phyloP scores from a whole-genome alignment of 2,888 invertebrate genomes.

The Hipparchia semele region DNA sequence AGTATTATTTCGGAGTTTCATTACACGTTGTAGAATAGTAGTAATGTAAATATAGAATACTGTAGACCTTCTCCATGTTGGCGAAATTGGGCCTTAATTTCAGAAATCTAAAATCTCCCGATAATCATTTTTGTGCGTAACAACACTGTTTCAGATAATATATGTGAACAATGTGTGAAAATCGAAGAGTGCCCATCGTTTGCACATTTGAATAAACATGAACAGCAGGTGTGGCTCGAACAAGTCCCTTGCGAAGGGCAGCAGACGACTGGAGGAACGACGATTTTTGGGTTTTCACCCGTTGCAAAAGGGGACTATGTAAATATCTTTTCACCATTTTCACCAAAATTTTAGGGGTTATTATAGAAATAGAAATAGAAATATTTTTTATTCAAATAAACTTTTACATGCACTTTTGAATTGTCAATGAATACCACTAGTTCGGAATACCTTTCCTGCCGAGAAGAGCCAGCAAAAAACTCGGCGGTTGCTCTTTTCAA shows the following conservation, averaged over 20 bases:
- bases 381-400: too few species aligned
- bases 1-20: too few species aligned
- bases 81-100: neutral
- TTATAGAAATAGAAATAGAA: too few species aligned
- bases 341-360: neutral
- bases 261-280: slow-evolving; percentile 30
- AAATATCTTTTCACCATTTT: slow-evolving; percentile 34
- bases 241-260: slow-evolving; percentile 52
- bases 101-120: neutral
- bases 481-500: too few species aligned
- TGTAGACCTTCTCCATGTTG: too few species aligned
- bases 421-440: too few species aligned
- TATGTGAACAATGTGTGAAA: slow-evolving; percentile 59
- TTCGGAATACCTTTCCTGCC: too few species aligned
- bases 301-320: slow-evolving; percentile 58
- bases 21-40: too few species aligned
- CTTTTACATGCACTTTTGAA: too few species aligned
- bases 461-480: too few species aligned
- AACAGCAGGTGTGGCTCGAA: slow-evolving; percentile 47
- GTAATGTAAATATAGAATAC: too few species aligned
- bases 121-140: slow-evolving; percentile 15
- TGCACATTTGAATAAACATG: slow-evolving; percentile 49
- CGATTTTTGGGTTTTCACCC: slow-evolving; percentile 49
- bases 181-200: slow-evolving; percentile 55
- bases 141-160: slow-evolving; percentile 40